Evolutionary conservation across 2,888 invertebrate species (phyloP).

Genomic region (Anthoptus insignis): DNA sequence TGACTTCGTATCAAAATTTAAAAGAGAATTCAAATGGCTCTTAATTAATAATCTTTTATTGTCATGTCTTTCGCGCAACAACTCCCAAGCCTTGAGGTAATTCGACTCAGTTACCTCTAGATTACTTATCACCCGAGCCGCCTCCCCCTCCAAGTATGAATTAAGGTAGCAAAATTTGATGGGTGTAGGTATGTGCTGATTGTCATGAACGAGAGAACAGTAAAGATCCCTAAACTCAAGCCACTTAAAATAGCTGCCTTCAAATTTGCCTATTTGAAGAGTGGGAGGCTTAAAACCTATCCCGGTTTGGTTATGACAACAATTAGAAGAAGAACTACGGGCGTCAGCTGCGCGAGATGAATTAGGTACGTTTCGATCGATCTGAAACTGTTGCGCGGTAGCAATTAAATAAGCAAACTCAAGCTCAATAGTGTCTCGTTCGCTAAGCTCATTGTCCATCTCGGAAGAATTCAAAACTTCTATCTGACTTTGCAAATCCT

Average conservation of each 20-base stretch:
- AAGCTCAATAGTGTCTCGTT: constrained; percentile 10
- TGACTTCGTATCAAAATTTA: constrained; percentile 3
- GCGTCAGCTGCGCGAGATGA: neutral
- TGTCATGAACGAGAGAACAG: constrained; percentile 13
- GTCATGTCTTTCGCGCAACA: constrained; percentile 10
- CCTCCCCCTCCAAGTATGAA: constrained; percentile 17
- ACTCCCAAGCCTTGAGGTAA: constrained; percentile 9
- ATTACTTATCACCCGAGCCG: constrained; percentile 9
- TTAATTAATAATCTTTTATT: constrained; percentile 8
- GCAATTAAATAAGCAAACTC: constrained; percentile 19
- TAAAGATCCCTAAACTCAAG: constrained; percentile 13
- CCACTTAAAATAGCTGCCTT: constrained; percentile 13
- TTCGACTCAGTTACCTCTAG: constrained; percentile 7
- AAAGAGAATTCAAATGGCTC: constrained; percentile 7
- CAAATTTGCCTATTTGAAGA: constrained; percentile 11
- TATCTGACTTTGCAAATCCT: constrained; percentile 16
- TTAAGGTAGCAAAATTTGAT: constrained; percentile 16
- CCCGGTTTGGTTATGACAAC: constrained; percentile 3
- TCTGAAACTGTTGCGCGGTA: constrained; percentile 12
- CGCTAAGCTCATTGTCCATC: constrained; percentile 10
- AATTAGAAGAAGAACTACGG: neutral
- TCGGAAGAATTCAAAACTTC: constrained; percentile 12
- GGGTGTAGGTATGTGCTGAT: constrained; percentile 13
- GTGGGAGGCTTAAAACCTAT: constrained; percentile 14
- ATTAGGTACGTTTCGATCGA: neutral